Percentiles rank a stretch among this genome's conserved stretches.
Conservation (phyloP, 2,797 vertebrate species). For the Podarcis lilfordi region DNA sequence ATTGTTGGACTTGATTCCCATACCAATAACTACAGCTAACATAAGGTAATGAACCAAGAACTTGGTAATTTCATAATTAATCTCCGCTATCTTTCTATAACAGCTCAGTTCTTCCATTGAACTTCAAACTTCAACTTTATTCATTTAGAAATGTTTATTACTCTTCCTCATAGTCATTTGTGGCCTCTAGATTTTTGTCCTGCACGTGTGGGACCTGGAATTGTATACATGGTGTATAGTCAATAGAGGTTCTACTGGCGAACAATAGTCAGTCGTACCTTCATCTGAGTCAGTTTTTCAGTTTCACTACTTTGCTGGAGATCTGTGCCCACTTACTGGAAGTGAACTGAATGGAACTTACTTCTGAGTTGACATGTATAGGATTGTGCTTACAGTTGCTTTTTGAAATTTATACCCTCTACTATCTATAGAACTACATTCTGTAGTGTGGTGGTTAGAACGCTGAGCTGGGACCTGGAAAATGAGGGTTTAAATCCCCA, state of each 20-base stretch:
- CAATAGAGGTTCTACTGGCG: neutral
- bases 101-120: neutral
- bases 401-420: neutral
- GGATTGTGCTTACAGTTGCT: neutral
- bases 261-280: neutral
- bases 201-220: neutral
- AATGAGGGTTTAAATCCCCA: too few species aligned
- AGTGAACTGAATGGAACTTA: neutral
- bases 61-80: constrained; percentile 21
- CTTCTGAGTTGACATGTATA: neutral
- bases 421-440: neutral
- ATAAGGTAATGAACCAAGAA: constrained; percentile 78
- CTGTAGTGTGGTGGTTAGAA: too few species aligned
- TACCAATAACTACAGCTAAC: constrained; percentile 86
- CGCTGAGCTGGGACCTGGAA: too few species aligned
- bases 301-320: neutral
- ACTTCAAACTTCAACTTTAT: neutral
- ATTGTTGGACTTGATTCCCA: constrained; percentile 88
- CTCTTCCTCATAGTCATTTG: neutral
- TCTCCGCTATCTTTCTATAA: constrained; percentile 13
- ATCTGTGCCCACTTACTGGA: neutral
- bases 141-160: neutral
- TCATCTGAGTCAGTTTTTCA: neutral
- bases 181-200: neutral
- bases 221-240: neutral